phyloP scores from a whole-genome alignment of 2,113 vertebrate genomes.

The Tamias sibiricus region DNA sequence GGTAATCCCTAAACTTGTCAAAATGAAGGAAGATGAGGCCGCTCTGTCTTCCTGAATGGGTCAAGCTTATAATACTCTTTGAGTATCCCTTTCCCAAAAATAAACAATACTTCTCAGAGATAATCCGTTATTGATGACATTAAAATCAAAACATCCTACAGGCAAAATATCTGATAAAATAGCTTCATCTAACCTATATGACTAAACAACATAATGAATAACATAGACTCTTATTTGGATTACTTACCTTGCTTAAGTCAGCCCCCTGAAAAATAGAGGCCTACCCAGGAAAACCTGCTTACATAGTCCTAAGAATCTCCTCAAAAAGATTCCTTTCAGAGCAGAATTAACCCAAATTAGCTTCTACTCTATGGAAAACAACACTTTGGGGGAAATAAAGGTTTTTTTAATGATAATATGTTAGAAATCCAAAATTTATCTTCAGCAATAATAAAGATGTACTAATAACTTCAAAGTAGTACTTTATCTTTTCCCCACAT shows the following conservation, averaged over 20 bases:
- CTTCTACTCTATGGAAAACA: not conserved
- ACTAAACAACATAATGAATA: not conserved
- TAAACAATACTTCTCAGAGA: not conserved
- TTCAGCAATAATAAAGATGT: not conserved
- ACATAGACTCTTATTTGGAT: not conserved
- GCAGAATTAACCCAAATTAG: not conserved
- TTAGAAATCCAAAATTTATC: not conserved
- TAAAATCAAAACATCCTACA: not conserved
- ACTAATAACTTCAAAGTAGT: not conserved
- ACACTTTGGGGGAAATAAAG: not conserved
- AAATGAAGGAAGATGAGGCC: not conserved
- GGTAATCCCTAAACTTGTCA: not conserved
- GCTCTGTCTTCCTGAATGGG: not conserved
- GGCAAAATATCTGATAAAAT: not conserved
- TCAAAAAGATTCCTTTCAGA: not conserved
- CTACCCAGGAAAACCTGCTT: not conserved
- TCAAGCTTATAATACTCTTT: not conserved
- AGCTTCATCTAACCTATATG: not conserved
- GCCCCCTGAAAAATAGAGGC: not conserved
- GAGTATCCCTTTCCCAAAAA: not conserved
- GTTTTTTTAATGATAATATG: not conserved
- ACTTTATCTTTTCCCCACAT: not conserved
- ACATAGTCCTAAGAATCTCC: not conserved
- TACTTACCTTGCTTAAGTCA: not conserved
- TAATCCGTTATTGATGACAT: not conserved